Evolutionary conservation across 2,888 invertebrate genomes (phyloP).

Genomic region (Metellina segmentata): DNA sequence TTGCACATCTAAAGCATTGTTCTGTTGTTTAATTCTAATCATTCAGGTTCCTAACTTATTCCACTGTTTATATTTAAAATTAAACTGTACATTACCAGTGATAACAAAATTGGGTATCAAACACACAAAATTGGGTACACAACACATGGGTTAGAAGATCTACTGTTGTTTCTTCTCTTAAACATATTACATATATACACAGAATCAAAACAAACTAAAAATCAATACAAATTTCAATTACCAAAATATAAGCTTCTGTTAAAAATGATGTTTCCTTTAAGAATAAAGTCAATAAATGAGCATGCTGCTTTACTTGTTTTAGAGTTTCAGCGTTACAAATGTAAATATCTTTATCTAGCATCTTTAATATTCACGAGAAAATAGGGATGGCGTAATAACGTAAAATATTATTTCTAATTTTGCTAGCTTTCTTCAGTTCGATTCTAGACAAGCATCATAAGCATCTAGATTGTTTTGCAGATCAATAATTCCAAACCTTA

Average conservation of each 20-base stretch:
- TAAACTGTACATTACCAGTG: too few relatives aligned
- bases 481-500: not conserved
- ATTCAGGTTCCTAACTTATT: too few relatives aligned
- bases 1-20: too few relatives aligned
- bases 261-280: slow-evolving; percentile 26
- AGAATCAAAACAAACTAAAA: not conserved
- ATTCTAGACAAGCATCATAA: not conserved
- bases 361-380: not conserved
- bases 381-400: not conserved
- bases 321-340: slow-evolving; percentile 41
- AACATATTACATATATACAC: not conserved
- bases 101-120: too few relatives aligned
- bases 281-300: slow-evolving; percentile 17
- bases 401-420: not conserved
- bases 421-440: not conserved
- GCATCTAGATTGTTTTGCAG: not conserved
- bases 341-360: not conserved
- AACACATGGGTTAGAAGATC: too few relatives aligned
- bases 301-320: slow-evolving; percentile 16
- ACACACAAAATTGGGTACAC: too few relatives aligned
- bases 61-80: too few relatives aligned
- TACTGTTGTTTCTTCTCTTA: not conserved
- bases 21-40: too few relatives aligned
- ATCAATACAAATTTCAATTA: not conserved
- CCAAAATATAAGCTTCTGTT: slow-evolving; percentile 64